Percentiles rank a stretch among this genome's conserved stretches.
These are phyloP conservation scores for Phyllostomus discolor DNA, from an alignment of 2,113 vertebrate genomes.

Conservation along the genomic window DNA sequence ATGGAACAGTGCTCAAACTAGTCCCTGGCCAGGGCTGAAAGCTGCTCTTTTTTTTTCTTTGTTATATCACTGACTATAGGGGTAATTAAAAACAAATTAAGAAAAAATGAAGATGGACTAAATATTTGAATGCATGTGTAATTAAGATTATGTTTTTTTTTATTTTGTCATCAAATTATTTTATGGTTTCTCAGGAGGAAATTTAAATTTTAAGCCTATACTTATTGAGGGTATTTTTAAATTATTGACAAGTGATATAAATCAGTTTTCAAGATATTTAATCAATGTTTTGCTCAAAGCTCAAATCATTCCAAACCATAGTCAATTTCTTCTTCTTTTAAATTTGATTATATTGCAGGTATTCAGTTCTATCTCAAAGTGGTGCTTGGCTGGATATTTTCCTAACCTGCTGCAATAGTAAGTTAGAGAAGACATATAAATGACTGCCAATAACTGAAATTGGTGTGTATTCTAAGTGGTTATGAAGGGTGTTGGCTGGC, in stretches of 20 bases:
- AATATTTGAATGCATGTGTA: slow-evolving; percentile 52
- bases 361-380: slow-evolving; percentile 25
- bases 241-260: neutral
- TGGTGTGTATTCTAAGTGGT: neutral
- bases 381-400: slow-evolving; percentile 22
- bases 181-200: neutral
- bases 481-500: neutral
- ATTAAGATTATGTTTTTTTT: slow-evolving; percentile 47
- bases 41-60: neutral
- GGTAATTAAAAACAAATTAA: slow-evolving; percentile 42
- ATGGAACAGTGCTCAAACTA: too few relatives aligned
- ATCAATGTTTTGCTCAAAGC: slow-evolving; percentile 37
- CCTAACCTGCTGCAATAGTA: neutral
- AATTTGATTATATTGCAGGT: slow-evolving; percentile 10
- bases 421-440: neutral
- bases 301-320: neutral
- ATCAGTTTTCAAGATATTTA: neutral
- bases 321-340: slow-evolving; percentile 17
- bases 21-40: too few relatives aligned
- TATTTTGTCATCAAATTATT: slow-evolving; percentile 32
- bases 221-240: neutral
- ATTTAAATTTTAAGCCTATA: neutral
- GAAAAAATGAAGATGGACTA: slow-evolving; percentile 48
- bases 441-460: slow-evolving; percentile 18
- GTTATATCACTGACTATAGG: rapidly evolving